Percentiles rank a stretch among this genome's conserved stretches.
Evolutionary conservation across 2,888 invertebrate genomes (phyloP).

Genomic region (Phortica magna): DNA sequence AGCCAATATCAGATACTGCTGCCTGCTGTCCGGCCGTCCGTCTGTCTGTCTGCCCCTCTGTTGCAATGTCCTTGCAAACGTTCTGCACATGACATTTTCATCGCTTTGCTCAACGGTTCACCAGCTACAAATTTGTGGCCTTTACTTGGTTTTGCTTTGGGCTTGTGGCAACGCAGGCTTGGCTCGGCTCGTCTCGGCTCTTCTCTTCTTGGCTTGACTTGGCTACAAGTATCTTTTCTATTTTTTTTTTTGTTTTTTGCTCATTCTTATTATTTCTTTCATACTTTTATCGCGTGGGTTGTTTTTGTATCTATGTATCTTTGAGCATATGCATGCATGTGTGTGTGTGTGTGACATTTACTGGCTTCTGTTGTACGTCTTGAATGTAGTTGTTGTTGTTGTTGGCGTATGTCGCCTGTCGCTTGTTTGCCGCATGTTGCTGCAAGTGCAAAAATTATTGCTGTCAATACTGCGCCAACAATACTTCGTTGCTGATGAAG

Average conservation of each 20-base stretch:
- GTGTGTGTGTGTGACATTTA: slow-evolving; percentile 13
- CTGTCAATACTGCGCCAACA: slow-evolving; percentile 52
- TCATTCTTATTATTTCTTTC: neutral
- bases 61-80: slow-evolving; percentile 44
- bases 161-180: neutral
- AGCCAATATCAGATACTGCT: slow-evolving; percentile 15
- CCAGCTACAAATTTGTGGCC: slow-evolving; percentile 26
- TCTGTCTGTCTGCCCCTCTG: slow-evolving; percentile 31
- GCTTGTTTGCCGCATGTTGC: slow-evolving; percentile 42
- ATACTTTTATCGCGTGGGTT: slow-evolving; percentile 9
- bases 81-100: slow-evolving; percentile 45
- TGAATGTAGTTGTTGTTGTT: slow-evolving; percentile 44
- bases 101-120: slow-evolving; percentile 45
- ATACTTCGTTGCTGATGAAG: slow-evolving; percentile 34
- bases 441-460: slow-evolving; percentile 58
- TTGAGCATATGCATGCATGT: neutral
- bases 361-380: slow-evolving; percentile 11
- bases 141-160: slow-evolving; percentile 13
- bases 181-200: neutral
- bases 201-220: neutral
- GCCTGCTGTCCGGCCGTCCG: neutral
- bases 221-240: neutral
- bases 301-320: neutral
- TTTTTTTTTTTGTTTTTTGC: neutral
- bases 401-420: slow-evolving; percentile 49